Evolutionary conservation across 1,140 invertebrate genomes (phyloP).

Genomic region (Drosophila pseudoananassae): DNA sequence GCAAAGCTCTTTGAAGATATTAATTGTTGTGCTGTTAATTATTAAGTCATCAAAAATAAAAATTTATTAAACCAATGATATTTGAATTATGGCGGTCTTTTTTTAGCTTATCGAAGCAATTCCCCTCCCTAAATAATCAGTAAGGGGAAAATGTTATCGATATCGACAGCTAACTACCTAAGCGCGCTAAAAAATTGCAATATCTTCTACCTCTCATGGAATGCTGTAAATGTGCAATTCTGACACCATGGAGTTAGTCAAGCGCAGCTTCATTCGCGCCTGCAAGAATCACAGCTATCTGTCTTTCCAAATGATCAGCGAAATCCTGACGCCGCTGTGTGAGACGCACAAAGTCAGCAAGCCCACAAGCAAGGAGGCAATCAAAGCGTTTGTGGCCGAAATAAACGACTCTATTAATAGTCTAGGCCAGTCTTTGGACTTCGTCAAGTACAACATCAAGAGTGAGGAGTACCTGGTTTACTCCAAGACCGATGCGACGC

Average conservation of each 20-base stretch:
- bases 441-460: conserved; percentile 49
- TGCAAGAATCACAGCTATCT: conserved; percentile 65
- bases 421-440: conserved; percentile 40
- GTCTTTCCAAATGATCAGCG: conserved; percentile 37
- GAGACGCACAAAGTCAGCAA: conserved; percentile 38
- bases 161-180: neutral
- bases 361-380: conserved; percentile 37
- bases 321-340: conserved; percentile 55
- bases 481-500: conserved; percentile 51
- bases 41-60: conserved; percentile 58
- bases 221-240: neutral
- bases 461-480: conserved; percentile 63
- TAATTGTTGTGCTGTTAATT: conserved; percentile 73
- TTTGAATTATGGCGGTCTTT: neutral
- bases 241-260: conserved; percentile 13
- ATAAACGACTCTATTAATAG: conserved; percentile 43
- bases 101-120: neutral
- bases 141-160: neutral
- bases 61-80: conserved; percentile 9
- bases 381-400: conserved; percentile 42
- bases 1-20: conserved; percentile 63
- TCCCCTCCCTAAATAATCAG: neutral
- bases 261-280: conserved; percentile 54
- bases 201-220: neutral
- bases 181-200: neutral